These are phyloP conservation scores for Saguinus imperator DNA, from an alignment of 2,113 vertebrate species.

Conservation along the genomic window DNA sequence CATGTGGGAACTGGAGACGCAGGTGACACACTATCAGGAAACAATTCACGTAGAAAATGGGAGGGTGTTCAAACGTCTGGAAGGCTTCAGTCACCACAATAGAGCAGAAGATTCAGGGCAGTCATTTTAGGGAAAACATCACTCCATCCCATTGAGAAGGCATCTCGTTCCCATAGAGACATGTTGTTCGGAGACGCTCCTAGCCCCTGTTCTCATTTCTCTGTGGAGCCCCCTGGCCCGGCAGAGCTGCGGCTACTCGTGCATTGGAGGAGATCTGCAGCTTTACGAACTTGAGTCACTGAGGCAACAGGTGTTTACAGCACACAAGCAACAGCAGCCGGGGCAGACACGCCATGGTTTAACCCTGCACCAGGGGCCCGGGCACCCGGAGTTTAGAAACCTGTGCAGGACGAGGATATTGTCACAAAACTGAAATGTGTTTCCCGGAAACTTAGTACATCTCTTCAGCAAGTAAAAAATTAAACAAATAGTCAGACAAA, in stretches of 20 bases:
- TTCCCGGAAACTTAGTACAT: not conserved
- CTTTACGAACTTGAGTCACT: accelerated
- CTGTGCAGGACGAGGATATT: accelerated
- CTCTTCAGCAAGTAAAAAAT: not conserved
- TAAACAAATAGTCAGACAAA: not conserved
- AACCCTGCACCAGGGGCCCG: accelerated
- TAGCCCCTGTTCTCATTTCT: not conserved
- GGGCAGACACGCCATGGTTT: accelerated
- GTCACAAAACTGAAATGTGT: too few species aligned
- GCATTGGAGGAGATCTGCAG: accelerated
- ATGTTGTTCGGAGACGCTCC: accelerated
- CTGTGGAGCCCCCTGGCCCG: not conserved
- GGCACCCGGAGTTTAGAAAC: accelerated
- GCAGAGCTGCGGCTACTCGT: too few species aligned
- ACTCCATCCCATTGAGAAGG: too few species aligned
- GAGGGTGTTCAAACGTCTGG: accelerated
- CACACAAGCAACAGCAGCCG: accelerated
- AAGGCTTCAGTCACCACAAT: not conserved
- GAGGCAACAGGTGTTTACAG: accelerated
- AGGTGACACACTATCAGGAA: not conserved
- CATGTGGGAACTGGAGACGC: not conserved
- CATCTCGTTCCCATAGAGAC: too few species aligned
- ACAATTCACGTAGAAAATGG: not conserved
- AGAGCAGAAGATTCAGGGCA: accelerated
- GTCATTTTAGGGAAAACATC: not conserved